These are phyloP conservation scores for Epistrophe grossulariae DNA, from an alignment of 2,888 invertebrate genomes.

Conservation along the genomic window DNA sequence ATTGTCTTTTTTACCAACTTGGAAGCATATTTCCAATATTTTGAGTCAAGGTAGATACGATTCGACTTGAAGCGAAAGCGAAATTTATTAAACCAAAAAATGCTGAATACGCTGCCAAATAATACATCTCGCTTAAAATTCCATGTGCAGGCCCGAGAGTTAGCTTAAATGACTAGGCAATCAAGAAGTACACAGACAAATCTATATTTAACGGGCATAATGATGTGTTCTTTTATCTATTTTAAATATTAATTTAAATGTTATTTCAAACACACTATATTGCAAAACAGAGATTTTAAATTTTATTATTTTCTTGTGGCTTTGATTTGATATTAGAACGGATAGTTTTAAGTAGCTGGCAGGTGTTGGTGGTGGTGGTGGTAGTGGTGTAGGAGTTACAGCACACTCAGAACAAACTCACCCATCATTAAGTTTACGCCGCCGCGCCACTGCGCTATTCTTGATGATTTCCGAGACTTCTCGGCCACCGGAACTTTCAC, in stretches of 20 bases:
- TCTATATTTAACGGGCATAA: constrained; percentile 11
- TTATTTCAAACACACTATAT: constrained; percentile 38
- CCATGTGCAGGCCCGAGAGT: constrained; percentile 1
- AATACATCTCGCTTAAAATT: background rate
- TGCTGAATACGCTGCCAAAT: no score
- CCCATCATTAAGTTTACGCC: constrained; percentile 84
- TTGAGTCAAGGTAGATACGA: no score
- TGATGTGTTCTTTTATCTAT: background rate
- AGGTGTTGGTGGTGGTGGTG: constrained; percentile 18
- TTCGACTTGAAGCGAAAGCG: background rate
- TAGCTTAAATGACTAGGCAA: constrained; percentile 73
- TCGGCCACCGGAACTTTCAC: constrained; percentile 84
- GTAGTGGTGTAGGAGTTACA: constrained; percentile 21
- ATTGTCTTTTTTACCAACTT: no score
- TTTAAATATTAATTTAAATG: background rate
- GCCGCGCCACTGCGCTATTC: constrained; percentile 84
- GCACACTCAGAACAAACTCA: constrained; percentile 81
- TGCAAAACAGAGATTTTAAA: constrained; percentile 46
- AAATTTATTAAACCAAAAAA: no score
- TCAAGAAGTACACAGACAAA: constrained; percentile 51
- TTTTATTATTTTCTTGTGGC: constrained; percentile 45
- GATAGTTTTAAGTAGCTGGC: constrained; percentile 52
- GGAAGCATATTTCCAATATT: background rate
- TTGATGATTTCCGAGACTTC: constrained; percentile 84
- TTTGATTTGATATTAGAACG: constrained; percentile 55